Percentiles rank a stretch among this genome's conserved stretches.
These are phyloP conservation scores for Pampus argenteus DNA, from an alignment of 2,797 vertebrate genomes.

Conservation along the genomic window DNA sequence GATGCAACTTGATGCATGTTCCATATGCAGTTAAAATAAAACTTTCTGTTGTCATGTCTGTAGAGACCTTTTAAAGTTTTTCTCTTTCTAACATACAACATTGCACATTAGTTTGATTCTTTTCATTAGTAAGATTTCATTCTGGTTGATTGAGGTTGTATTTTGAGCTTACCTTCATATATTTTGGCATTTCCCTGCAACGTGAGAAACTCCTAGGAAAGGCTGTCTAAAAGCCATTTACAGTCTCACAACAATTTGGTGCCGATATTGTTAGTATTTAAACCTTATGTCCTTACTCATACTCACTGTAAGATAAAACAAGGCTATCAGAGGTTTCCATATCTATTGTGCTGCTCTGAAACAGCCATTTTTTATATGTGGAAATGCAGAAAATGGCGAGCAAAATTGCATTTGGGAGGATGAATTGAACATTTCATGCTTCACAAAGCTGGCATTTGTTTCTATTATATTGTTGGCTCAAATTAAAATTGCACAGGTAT, in stretches of 20 bases:
- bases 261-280: conserved; percentile 1
- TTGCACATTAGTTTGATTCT: background rate
- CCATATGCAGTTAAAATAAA: conserved; percentile 52
- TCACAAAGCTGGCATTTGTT: conserved; percentile 18
- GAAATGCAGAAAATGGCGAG: conserved; percentile 12
- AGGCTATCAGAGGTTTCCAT: conserved; percentile 35
- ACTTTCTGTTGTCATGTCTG: conserved; percentile 29
- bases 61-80: conserved; percentile 1
- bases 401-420: conserved; percentile 20
- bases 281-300: conserved; percentile 1
- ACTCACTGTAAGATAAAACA: conserved; percentile 25
- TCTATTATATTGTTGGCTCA: background rate
- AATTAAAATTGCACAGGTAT: conserved; percentile 27
- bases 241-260: background rate
- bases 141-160: conserved; percentile 7
- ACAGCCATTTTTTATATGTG: conserved; percentile 30
- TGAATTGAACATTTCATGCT: conserved; percentile 24
- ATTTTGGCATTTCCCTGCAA: background rate
- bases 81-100: conserved; percentile 1
- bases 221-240: conserved; percentile 26
- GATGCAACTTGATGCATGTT: conserved; percentile 49
- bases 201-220: conserved; percentile 26
- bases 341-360: conserved; percentile 32
- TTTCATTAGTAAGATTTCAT: conserved; percentile 17
- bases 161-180: conserved; percentile 7